These are phyloP conservation scores for Cyclophora albipunctata DNA, from an alignment of 2,888 invertebrate species.

Conservation along the genomic window DNA sequence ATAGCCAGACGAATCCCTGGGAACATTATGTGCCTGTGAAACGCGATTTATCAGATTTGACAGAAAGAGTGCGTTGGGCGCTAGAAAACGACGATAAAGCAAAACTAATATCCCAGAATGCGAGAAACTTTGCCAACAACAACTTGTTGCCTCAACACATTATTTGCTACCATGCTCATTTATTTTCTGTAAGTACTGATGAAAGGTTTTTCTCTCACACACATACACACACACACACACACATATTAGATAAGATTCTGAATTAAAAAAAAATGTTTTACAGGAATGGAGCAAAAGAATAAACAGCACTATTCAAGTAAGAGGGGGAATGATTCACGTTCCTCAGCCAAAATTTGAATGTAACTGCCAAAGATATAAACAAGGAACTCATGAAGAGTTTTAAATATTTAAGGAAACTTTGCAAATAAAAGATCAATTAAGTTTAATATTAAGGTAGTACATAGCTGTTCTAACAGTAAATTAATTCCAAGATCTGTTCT, in stretches of 20 bases:
- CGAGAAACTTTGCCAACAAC: constrained; percentile 82
- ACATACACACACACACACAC: too few relatives aligned
- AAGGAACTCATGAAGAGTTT: constrained; percentile 44
- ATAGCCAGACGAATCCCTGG: constrained; percentile 82
- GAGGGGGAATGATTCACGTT: constrained; percentile 53
- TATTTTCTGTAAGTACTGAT: constrained; percentile 43
- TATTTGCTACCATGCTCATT: constrained; percentile 88
- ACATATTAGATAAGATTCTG: too few relatives aligned
- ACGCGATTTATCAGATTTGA: constrained; percentile 85
- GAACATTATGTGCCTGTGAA: constrained; percentile 90
- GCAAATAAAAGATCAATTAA: too few relatives aligned
- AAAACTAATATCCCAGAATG: constrained; percentile 78
- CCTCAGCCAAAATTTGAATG: constrained; percentile 46
- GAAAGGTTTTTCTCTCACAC: too few relatives aligned
- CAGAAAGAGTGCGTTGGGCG: constrained; percentile 87
- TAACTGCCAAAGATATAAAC: constrained; percentile 28
- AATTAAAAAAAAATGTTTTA: not conserved
- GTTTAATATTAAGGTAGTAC: too few relatives aligned
- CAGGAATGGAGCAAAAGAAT: constrained; percentile 85
- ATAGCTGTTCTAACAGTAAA: too few relatives aligned
- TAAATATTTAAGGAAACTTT: constrained; percentile 20
- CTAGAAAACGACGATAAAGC: constrained; percentile 81
- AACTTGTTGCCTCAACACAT: constrained; percentile 89
- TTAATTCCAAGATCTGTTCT: too few relatives aligned
- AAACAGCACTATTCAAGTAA: constrained; percentile 49